These are phyloP conservation scores for Pachypanchax playfairii DNA, from an alignment of 2,113 vertebrate species.

Conservation along the genomic window DNA sequence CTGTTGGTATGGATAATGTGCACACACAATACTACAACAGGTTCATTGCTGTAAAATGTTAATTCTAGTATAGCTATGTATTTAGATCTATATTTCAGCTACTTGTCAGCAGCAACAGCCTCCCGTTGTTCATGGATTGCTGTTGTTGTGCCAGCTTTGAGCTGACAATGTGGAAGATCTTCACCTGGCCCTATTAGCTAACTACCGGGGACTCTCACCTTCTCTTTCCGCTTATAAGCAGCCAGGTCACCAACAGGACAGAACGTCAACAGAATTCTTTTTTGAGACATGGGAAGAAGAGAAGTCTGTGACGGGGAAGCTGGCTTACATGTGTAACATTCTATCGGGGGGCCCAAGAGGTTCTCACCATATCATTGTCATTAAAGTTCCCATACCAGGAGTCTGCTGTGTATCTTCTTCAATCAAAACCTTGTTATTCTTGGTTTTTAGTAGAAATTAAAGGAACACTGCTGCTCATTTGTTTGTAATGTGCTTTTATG, in stretches of 20 bases:
- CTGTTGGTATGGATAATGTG: background rate
- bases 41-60: background rate
- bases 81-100: background rate
- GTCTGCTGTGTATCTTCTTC: constrained; percentile 24
- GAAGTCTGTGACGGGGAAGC: constrained; percentile 1
- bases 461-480: background rate
- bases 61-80: background rate
- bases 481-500: background rate
- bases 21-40: background rate
- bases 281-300: constrained; percentile 5
- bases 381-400: constrained; percentile 27
- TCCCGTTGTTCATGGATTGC: background rate
- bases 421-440: background rate
- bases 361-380: constrained; percentile 24
- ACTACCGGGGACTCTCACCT: constrained; percentile 9
- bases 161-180: constrained; percentile 9
- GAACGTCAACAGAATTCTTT: background rate
- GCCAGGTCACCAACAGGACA: background rate
- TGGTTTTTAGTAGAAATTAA: background rate
- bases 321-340: constrained; percentile 64
- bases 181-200: constrained; percentile 18
- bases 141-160: constrained; percentile 18
- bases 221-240: constrained; percentile 16
- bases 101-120: constrained; percentile 27
- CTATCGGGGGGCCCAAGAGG: constrained; percentile 24